phyloP scores from a whole-genome alignment of 2,888 invertebrate species.

The Chorisops tibialis region DNA sequence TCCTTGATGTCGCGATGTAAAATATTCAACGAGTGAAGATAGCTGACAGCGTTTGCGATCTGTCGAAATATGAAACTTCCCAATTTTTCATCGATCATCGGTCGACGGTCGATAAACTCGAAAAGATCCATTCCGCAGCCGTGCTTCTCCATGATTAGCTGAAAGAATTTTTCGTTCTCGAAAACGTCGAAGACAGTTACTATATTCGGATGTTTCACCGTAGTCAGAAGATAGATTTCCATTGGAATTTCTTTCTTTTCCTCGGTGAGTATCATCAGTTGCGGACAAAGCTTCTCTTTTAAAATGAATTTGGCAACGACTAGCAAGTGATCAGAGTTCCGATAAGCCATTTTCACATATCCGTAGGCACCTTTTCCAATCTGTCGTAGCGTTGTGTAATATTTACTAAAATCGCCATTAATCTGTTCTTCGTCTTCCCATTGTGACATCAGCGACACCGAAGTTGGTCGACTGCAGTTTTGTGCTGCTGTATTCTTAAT shows the following conservation, averaged over 20 bases:
- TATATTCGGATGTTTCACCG: slow-evolving; percentile 65
- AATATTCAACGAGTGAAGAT: slow-evolving; percentile 64
- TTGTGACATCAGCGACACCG: slow-evolving; percentile 57
- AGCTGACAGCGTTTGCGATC: slow-evolving; percentile 67
- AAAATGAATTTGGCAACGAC: slow-evolving; percentile 70
- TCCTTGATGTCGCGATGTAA: slow-evolving; percentile 74
- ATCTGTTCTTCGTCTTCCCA: slow-evolving; percentile 57
- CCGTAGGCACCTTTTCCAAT: slow-evolving; percentile 69
- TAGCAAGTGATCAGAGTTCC: slow-evolving; percentile 59
- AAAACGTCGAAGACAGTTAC: slow-evolving; percentile 65
- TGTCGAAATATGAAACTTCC: slow-evolving; percentile 70
- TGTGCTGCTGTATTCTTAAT: slow-evolving; percentile 40
- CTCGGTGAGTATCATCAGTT: slow-evolving; percentile 55
- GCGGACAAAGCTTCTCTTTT: slow-evolving; percentile 56
- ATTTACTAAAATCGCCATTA: slow-evolving; percentile 57
- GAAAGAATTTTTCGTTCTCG: slow-evolving; percentile 67
- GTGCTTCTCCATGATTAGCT: slow-evolving; percentile 75
- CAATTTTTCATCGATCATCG: slow-evolving; percentile 64
- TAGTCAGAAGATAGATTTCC: slow-evolving; percentile 64
- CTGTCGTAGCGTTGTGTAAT: slow-evolving; percentile 62
- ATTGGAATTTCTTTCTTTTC: slow-evolving; percentile 59
- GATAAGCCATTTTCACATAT: slow-evolving; percentile 66
- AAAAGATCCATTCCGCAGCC: slow-evolving; percentile 74
- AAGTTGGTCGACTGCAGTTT: slow-evolving; percentile 55
- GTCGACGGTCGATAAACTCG: slow-evolving; percentile 70